Evolutionary conservation across 2,888 invertebrate species (phyloP), one percentile per base, ranked within the genome.

Genomic region (Conchocele bisecta): DNA sequence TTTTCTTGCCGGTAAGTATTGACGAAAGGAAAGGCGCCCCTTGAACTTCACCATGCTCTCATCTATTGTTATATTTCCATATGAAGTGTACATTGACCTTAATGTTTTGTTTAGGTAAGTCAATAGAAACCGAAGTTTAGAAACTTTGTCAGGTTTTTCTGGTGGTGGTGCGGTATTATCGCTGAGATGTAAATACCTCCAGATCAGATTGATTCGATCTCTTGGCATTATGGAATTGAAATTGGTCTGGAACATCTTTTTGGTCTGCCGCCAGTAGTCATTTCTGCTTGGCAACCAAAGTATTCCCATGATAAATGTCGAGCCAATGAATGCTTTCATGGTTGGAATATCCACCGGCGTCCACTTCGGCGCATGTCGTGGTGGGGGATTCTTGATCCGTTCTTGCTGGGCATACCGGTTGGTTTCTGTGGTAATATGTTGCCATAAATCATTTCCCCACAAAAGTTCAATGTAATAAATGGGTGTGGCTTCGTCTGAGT

Each of bases 361-460:
- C 75, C 71, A 75, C 11, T 39, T 64, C 41, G 71, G 51, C 11
- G 71, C 63, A 51, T 53, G 48, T 7, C 31, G 37, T 13, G 51
- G 57, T 15, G 70, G 65, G 15, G 66, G 71, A 37, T 61, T 60
- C 44, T 24, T 29, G 20, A 11, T 22, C 17, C 57, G 20, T 31
- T 76, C 61, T 51, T 76, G 61, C 9, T 59, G 37, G 1, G 69
- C 76, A 66, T 76, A 73, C 2, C 42, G 13, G 44, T 74, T 58
- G 1, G 65, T 61, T 41, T 56, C 41, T 13, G 35, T 54, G 11
- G 39, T 41, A 15, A 54, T 11, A 33, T 53, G 53, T 31, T 31
- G 24, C 54, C 54, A 54, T 15, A 54, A 17, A 17, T 54, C 54
- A 33, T 54, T 26, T 37, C 37, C 54, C 37, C 54, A 54, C 9